Conservation (phyloP, 1,140 invertebrate genomes). For the Aradophagus sp. region DNA sequence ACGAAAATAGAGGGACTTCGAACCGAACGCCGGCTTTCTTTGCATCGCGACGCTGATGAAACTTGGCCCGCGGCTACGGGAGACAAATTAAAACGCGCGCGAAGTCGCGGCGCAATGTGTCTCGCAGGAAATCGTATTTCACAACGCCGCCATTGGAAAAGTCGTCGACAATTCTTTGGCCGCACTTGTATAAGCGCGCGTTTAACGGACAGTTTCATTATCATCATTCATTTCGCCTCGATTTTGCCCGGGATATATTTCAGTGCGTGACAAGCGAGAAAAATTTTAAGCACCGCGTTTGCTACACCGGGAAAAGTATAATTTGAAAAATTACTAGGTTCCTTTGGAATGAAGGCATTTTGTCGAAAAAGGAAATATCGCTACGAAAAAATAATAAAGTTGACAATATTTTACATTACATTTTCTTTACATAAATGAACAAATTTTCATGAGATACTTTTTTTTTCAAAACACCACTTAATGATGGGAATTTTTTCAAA, state of each 20-base stretch:
- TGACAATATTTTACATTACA: too few relatives aligned
- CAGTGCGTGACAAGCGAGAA: not conserved
- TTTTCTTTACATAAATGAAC: too few relatives aligned
- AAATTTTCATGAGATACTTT: too few relatives aligned
- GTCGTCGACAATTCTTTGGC: conserved; percentile 23
- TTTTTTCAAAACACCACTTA: too few relatives aligned
- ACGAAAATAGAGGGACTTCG: too few relatives aligned
- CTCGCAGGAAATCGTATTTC: conserved; percentile 34
- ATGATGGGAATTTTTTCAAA: too few relatives aligned
- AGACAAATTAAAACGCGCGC: conserved; percentile 39
- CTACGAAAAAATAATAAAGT: too few relatives aligned
- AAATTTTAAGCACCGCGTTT: too few relatives aligned
- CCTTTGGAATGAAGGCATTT: too few relatives aligned
- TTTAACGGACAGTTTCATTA: conserved; percentile 41
- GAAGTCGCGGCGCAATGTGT: conserved; percentile 16
- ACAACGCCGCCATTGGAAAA: conserved; percentile 26
- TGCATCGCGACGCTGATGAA: conserved; percentile 44
- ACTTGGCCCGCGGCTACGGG: conserved; percentile 30
- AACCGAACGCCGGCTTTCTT: conserved; percentile 30
- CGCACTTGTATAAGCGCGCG: conserved; percentile 12
- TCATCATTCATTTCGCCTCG: conserved; percentile 32
- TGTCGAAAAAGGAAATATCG: too few relatives aligned
- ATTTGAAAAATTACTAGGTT: too few relatives aligned
- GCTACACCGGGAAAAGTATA: too few relatives aligned
- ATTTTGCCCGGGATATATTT: conserved; percentile 14